These are phyloP conservation scores for Lycopodina hypogea DNA, from an alignment of 37 sponge, comb jelly and placozoan genomes.

Conservation along the genomic window DNA sequence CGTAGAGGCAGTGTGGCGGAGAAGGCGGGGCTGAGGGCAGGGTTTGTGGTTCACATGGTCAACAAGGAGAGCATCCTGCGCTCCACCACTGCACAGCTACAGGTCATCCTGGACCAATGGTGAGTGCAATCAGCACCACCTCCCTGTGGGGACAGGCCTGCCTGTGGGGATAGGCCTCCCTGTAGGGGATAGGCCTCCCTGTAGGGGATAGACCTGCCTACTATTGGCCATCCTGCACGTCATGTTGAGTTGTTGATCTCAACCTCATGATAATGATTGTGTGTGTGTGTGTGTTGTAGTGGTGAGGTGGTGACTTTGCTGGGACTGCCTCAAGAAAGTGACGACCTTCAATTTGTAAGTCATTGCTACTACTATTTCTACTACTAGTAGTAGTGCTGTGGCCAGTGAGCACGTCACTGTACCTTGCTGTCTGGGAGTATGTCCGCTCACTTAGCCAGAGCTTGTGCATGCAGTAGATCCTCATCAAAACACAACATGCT, in stretches of 20 bases:
- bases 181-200: no score
- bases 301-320: constrained; percentile 31
- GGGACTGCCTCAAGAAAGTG: constrained; percentile 42
- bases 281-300: no score
- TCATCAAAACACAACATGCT: no score
- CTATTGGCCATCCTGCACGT: no score
- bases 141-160: no score
- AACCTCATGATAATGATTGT: no score
- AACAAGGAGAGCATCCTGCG: constrained; percentile 43
- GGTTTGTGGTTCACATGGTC: constrained; percentile 39
- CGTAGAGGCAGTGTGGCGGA: constrained; percentile 39
- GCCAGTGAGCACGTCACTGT: neutral
- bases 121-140: no score
- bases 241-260: no score
- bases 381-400: neutral
- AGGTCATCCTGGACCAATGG: constrained; percentile 7
- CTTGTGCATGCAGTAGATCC: no score
- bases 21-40: constrained; percentile 48
- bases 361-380: neutral
- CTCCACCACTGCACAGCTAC: constrained; percentile 21
- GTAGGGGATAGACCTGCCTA: no score
- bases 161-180: no score
- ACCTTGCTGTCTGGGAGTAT: neutral
- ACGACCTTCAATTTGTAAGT: constrained; percentile 69
- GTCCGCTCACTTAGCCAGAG: no score